Base-by-base conservation (phyloP, 1,140 invertebrate genomes). In the Aphaenogaster rudis region DNA sequence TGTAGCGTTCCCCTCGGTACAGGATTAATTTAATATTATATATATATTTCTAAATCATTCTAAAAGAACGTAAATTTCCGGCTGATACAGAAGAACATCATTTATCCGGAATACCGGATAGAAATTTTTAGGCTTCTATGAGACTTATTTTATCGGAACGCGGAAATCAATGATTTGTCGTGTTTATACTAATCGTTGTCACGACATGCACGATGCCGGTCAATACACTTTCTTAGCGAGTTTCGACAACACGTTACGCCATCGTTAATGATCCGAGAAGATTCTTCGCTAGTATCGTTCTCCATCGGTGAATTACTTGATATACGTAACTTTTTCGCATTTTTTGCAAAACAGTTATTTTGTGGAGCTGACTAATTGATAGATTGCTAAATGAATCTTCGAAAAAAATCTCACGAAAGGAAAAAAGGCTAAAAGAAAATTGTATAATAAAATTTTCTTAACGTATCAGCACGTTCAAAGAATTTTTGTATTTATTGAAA, bases 141-240 rank as follows among this genome's bases (percentile, higher is more conserved):
- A 36, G 17, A 36, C 39, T 42, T 15, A 8, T 78, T 78, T 80
- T 42, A 17, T 42, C 2, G 28, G 81, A 87, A 77, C 50, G 48
- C 59, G 71, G 86, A 88, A 88, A 86, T 88, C 33, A 59, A 52
- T 52, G 8, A 86, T 79, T 71, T 86, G 36, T 88, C 42, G 28
- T 54, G 42, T 15, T 61, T 36, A 45, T 28, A 45, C 6, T 42
- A 45, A 84, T 61, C 42, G 54, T 57, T n/a, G 50, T 54, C 36
- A 61, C 36, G 28, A 76, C 11, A 3, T n/a, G 42, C 67, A 13
- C 36, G 77, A 36, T 50, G 36, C 9, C n/a, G 17, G 9, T 45
- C 17, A 48, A 74, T 82, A 82, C 4, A 81, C 42, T 84, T 84
- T 63, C 9, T 45, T 28, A 50, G 42, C 42, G 42, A 76, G 69